Conservation (phyloP, 2,888 invertebrate species). For the Rhingia campestris region DNA sequence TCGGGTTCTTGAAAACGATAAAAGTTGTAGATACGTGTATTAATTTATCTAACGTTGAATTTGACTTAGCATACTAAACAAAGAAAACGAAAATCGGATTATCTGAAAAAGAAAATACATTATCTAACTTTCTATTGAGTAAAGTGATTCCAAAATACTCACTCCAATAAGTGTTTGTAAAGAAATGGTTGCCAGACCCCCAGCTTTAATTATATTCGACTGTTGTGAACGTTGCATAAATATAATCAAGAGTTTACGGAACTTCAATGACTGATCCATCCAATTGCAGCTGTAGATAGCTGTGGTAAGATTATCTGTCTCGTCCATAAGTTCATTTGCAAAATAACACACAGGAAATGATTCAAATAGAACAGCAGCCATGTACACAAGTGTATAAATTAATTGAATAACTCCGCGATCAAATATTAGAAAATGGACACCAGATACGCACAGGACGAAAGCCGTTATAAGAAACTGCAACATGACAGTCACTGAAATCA, state of each 20-base stretch:
- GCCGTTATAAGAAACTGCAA: constrained; percentile 40
- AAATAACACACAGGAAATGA: constrained; percentile 47
- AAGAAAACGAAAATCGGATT: constrained; percentile 49
- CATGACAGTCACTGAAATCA: constrained; percentile 9
- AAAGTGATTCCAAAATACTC: background rate
- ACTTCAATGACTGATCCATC: constrained; percentile 33
- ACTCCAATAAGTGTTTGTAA: constrained; percentile 43
- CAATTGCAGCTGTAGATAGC: constrained; percentile 46
- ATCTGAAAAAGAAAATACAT: constrained; percentile 11
- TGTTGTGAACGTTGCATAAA: constrained; percentile 54
- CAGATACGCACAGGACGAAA: constrained; percentile 34
- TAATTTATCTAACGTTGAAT: background rate
- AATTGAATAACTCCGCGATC: constrained; percentile 2
- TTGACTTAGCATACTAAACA: constrained; percentile 22
- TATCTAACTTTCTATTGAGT: background rate
- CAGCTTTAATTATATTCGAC: constrained; percentile 18
- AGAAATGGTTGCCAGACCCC: constrained; percentile 25
- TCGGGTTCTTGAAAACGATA: too few relatives aligned
- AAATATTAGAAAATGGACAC: constrained; percentile 26
- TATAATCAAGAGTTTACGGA: constrained; percentile 39
- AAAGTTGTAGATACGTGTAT: background rate
- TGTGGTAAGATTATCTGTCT: constrained; percentile 23
- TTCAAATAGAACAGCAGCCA: background rate
- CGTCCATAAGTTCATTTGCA: constrained; percentile 35
- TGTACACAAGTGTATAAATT: constrained; percentile 17